Evolutionary conservation across 2,888 invertebrate genomes (phyloP).

Genomic region (Apotomis turbidana): DNA sequence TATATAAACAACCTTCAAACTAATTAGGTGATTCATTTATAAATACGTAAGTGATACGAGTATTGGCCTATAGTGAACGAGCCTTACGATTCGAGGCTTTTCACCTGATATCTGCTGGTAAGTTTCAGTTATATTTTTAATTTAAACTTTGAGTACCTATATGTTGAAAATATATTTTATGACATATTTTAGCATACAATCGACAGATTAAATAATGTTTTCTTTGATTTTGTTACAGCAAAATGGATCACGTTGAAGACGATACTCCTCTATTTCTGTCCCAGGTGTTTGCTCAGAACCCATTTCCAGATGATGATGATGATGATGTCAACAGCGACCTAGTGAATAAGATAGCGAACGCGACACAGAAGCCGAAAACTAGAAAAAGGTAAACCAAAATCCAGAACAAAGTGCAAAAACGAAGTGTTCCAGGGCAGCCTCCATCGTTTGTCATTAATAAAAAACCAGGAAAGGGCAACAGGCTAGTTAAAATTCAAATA

Average conservation of each 20-base stretch:
- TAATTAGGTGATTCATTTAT: conserved; percentile 3
- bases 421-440: not conserved
- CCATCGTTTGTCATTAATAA: no score
- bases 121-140: not conserved
- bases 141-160: not conserved
- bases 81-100: not conserved
- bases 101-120: conserved; percentile 4
- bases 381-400: not conserved
- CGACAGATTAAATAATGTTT: not conserved
- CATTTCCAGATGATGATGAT: conserved; percentile 1
- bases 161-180: not conserved
- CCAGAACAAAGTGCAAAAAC: not conserved
- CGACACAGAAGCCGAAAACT: not conserved
- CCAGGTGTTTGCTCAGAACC: conserved; percentile 5
- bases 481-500: no score
- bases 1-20: not conserved
- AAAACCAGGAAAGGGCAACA: no score
- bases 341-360: not conserved
- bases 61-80: not conserved
- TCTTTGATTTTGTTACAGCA: conserved; percentile 6
- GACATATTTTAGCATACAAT: not conserved
- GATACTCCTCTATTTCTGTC: not conserved
- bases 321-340: not conserved
- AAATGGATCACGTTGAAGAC: not conserved
- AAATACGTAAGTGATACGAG: not conserved